Evolutionary conservation across 2,888 invertebrate species (phyloP).

Genomic region (Drymonia ruficornis): DNA sequence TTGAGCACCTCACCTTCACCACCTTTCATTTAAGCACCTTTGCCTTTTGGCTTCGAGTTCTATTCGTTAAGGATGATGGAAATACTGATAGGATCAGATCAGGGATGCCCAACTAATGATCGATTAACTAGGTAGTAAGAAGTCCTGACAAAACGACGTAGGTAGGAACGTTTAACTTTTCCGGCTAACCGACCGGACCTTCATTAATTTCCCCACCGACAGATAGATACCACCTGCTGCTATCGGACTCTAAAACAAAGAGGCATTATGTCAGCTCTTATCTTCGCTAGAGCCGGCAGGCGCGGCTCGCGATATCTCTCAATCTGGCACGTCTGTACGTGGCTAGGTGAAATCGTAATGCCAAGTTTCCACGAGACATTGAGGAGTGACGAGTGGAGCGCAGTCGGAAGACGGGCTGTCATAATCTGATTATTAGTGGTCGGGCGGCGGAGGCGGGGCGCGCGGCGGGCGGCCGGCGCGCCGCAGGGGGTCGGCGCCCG

Average conservation of each 20-base stretch:
- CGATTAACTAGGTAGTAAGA: neutral
- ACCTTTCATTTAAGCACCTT: neutral
- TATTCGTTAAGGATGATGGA: neutral
- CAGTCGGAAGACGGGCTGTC: conserved; percentile 73
- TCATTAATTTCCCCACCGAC: conserved; percentile 35
- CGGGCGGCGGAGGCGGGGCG: conserved; percentile 72
- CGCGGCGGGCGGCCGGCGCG: conserved; percentile 75
- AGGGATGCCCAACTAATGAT: neutral
- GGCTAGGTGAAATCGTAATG: conserved; percentile 22
- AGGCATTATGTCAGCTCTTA: conserved; percentile 52
- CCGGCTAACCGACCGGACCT: conserved; percentile 27
- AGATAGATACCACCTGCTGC: conserved; percentile 45
- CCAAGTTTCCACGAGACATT: conserved; percentile 55
- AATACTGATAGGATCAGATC: neutral
- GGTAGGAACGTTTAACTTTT: conserved; percentile 8
- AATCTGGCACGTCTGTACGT: conserved; percentile 37
- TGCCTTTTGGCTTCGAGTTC: too few relatives aligned
- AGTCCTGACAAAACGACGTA: neutral
- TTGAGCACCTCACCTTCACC: conserved; percentile 24
- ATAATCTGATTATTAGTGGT: conserved; percentile 83
- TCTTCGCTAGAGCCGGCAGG: conserved; percentile 24
- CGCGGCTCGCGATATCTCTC: conserved; percentile 39
- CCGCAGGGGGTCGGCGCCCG: conserved; percentile 82
- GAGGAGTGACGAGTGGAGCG: conserved; percentile 69
- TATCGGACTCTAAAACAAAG: conserved; percentile 45